phyloP scores from a whole-genome alignment of 2,113 vertebrate genomes.

The Hystrix brachyura region DNA sequence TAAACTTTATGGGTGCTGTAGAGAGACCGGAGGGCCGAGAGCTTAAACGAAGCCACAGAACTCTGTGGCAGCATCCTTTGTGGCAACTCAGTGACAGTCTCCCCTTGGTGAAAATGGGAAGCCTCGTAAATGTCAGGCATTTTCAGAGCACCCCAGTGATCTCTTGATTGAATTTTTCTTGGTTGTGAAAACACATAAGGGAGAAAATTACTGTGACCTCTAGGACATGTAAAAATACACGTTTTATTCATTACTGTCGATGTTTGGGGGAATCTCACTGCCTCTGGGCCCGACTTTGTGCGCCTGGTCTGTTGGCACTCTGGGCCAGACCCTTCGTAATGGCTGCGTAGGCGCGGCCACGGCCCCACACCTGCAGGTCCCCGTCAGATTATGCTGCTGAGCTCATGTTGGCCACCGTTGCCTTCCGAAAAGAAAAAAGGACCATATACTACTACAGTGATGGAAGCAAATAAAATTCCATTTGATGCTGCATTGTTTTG shows the following conservation, averaged over 20 bases:
- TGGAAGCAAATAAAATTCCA: slow-evolving; percentile 21
- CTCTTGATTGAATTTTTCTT: slow-evolving; percentile 1
- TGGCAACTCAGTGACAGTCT: background rate
- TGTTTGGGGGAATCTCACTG: background rate
- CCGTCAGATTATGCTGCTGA: background rate
- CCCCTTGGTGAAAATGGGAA: background rate
- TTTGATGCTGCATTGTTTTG: background rate
- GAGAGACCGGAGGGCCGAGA: background rate
- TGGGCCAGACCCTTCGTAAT: background rate
- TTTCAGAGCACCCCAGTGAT: background rate
- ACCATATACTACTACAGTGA: background rate
- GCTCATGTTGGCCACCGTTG: background rate
- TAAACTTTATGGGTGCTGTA: background rate
- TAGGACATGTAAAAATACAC: background rate
- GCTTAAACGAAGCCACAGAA: background rate
- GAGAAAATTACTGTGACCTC: background rate
- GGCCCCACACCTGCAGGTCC: background rate
- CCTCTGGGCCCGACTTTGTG: background rate
- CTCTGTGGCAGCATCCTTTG: background rate
- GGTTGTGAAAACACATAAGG: slow-evolving; percentile 22
- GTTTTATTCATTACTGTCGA: background rate
- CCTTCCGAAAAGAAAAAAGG: background rate
- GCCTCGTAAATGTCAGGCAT: background rate
- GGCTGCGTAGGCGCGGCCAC: background rate
- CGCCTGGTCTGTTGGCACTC: background rate